Base-by-base conservation (phyloP, 1,140 invertebrate genomes). In the Episyrphus balteatus region DNA sequence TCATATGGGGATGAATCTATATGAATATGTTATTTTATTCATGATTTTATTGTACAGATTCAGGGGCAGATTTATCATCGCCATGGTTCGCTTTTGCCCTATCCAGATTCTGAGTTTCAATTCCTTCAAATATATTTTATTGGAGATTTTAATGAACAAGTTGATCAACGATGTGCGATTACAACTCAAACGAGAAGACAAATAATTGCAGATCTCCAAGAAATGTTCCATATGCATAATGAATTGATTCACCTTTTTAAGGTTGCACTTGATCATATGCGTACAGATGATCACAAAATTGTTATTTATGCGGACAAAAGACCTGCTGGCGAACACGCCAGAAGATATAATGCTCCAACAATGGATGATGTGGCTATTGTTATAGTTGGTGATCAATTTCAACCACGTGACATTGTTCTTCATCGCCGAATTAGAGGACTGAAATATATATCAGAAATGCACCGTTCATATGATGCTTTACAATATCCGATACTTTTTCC, bases 401-500 rank as follows among this genome's bases (percentile, higher is more conserved):
- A 49, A 3, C 12, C 12, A 26, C 30, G 45, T 30, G 47, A 50
- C 30, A 46, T 48, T 13, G 32, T 44, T 14, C 8, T 51, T 39
- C 34, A 43, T 3, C 21, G 30, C 2, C 36, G 33, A 13, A 44
- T 31, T 34, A 9, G 13, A 2, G 14, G 46, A 3, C 36, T 47
- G 5, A 21, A 53, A 39, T 44, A 48, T 14, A 42, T 68, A 48
- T 50, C 43, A 47, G 59, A 69, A 59, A 67, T 56, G 21, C 59
- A 68, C 44, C 52, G 61, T 10, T 59, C 59, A 43, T 68, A 64
- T 55, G 69, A 73, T 51, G 53, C 66, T 34, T 53, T 72, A 15
- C 59, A 67, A 59, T 72, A 73, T 58, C 64, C 70, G 15, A 44
- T 73, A 34, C 61, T 73, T 13, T 71, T 71, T 55, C 66, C 61